These are phyloP conservation scores for Ectobius pallidus DNA, from an alignment of 2,888 invertebrate genomes.

Conservation along the genomic window DNA sequence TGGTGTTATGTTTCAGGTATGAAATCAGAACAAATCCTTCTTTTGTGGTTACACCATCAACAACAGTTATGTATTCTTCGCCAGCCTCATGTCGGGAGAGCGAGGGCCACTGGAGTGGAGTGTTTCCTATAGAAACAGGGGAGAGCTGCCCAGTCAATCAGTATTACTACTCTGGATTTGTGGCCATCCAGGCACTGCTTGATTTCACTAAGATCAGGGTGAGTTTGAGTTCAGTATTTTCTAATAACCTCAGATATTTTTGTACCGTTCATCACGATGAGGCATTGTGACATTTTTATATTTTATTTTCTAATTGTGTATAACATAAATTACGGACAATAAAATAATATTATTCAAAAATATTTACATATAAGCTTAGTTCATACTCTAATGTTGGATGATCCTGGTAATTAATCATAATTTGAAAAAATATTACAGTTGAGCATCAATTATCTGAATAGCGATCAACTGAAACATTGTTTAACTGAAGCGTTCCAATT, in stretches of 20 bases:
- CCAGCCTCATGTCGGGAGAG: slow-evolving; percentile 73
- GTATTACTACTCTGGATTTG: slow-evolving; percentile 77
- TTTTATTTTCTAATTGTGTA: too few species aligned
- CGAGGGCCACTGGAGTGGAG: slow-evolving; percentile 63
- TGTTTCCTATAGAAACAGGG: slow-evolving; percentile 71
- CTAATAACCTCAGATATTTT: background rate
- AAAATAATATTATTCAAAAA: too few species aligned
- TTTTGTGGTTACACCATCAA: slow-evolving; percentile 67
- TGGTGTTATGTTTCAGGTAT: slow-evolving; percentile 58
- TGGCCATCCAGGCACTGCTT: slow-evolving; percentile 72
- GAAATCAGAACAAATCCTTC: slow-evolving; percentile 77
- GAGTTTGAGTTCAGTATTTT: slow-evolving; percentile 41
- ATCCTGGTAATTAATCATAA: too few species aligned
- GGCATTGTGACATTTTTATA: too few species aligned
- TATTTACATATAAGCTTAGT: too few species aligned
- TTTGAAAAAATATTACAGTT: too few species aligned
- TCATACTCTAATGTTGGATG: background rate
- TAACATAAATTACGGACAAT: too few species aligned
- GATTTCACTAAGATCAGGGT: slow-evolving; percentile 77
- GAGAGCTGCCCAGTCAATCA: slow-evolving; percentile 75
- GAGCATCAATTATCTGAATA: too few species aligned
- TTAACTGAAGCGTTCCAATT: too few species aligned
- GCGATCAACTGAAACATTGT: too few species aligned
- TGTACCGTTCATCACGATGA: too few species aligned
- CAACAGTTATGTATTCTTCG: slow-evolving; percentile 67